Base-by-base conservation (phyloP, 2,888 invertebrate genomes). In the Vandiemenella viatica region DNA sequence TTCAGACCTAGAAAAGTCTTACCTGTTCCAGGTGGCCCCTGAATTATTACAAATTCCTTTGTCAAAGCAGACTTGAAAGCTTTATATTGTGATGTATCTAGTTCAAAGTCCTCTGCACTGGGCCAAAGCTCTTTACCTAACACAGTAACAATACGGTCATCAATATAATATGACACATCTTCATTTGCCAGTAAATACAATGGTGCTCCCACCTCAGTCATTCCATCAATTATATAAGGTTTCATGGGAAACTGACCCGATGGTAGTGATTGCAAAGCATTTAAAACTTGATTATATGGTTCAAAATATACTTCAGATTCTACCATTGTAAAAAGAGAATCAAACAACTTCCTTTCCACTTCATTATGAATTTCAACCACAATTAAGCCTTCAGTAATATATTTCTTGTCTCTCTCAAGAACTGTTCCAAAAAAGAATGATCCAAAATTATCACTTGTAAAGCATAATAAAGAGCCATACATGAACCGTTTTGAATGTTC, bases 11-110 rank as follows among this genome's bases (percentile, higher is more conserved):
- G 64, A 62, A 73, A 83, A 0, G 89, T 88, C 70, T 89, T 90
- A 0, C 89, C 90, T 0, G 89, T 89, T 1, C 90, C 90, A 0
- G 90, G 89, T 0, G 89, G 89, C 0, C 90, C 90, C 69, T 89
- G 89, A 52, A 89, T 83, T 1, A 88, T 72, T 0, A 77, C 76
- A 55, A 89, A 77, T 64, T 87, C 80, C 58, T 74, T 71, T 0
- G 76, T 78, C 4, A 89, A 59, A 0, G 84, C 83, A 23, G 76
- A 71, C 55, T 73, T 69, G 58, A 77, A 78, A 0, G 89, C 88
- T 37, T 64, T 61, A 51, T 71, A 65, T 65, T 90, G 89, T 1
- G 78, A 75, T 6, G 67, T 62, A 62, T 88, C 83, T 3, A 88
- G 65, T 32, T 66, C 65, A 37, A 79, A 62, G 2, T 60, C 55